A percentile compares a stretch with the other conserved stretches of the same genome.
Evolutionary conservation across 1,140 invertebrate genomes (phyloP).

Genomic region (Eciton burchellii): DNA sequence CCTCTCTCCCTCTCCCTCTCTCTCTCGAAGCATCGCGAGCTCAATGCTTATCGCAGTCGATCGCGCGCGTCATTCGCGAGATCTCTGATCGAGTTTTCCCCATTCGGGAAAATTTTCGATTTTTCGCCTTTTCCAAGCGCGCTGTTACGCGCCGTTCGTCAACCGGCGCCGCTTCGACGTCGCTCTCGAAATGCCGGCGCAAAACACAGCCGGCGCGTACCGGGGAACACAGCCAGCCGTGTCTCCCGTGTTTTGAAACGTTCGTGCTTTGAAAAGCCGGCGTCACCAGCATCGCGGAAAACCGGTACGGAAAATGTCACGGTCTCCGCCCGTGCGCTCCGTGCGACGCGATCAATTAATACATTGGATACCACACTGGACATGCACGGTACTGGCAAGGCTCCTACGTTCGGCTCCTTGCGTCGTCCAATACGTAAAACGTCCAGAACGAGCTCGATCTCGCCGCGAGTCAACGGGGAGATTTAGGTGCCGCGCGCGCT

Average conservation of each 20-base stretch:
- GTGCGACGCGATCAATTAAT: background rate
- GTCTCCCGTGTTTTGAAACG: constrained; percentile 69
- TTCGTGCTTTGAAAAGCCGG: constrained; percentile 58
- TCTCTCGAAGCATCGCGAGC: too few relatives aligned
- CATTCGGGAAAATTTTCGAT: too few relatives aligned
- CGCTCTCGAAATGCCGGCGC: constrained; percentile 2
- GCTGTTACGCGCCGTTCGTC: constrained; percentile 6
- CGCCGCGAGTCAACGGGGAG: background rate
- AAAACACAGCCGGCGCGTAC: constrained; percentile 44
- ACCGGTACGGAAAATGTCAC: constrained; percentile 78
- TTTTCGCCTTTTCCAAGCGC: background rate
- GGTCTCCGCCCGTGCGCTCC: constrained; percentile 42
- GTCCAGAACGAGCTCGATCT: background rate
- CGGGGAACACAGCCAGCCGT: constrained; percentile 57
- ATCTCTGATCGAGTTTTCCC: too few relatives aligned
- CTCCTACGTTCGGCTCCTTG: too few relatives aligned
- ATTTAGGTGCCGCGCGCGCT: background rate
- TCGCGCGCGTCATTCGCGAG: too few relatives aligned
- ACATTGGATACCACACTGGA: too few relatives aligned
- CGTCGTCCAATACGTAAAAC: too few relatives aligned
- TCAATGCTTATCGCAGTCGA: too few relatives aligned
- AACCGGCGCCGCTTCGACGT: background rate
- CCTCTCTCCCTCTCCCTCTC: too few relatives aligned
- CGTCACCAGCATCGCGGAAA: constrained; percentile 67
- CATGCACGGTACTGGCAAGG: too few relatives aligned